Percentiles rank a stretch among this genome's conserved stretches.
phyloP scores from a whole-genome alignment of 2,113 vertebrate genomes.

The Mola mola region DNA sequence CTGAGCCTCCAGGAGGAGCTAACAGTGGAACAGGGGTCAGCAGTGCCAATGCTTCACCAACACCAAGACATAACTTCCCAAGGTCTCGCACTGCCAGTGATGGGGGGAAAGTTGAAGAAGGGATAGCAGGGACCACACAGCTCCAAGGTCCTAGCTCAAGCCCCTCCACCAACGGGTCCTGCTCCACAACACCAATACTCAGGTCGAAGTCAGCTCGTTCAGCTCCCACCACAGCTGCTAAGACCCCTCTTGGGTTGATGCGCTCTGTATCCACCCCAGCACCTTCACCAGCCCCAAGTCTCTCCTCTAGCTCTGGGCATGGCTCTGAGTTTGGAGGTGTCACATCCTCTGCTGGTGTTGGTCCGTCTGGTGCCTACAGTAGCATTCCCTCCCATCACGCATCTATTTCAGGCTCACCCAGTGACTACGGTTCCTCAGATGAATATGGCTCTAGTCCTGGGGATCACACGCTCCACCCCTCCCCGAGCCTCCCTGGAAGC shows the following conservation, averaged over 20 bases:
- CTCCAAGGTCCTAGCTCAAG: constrained; percentile 66
- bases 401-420: constrained; percentile 81
- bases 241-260: constrained; percentile 78
- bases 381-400: constrained; percentile 61
- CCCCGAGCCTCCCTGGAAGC: constrained; percentile 65
- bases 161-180: constrained; percentile 79
- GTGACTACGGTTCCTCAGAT: constrained; percentile 86
- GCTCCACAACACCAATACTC: constrained; percentile 80
- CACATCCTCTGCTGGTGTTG: constrained; percentile 35
- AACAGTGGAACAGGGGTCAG: constrained; percentile 44
- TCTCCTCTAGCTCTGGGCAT: constrained; percentile 75
- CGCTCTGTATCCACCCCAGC: constrained; percentile 80
- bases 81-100: constrained; percentile 81
- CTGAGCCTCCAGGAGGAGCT: constrained; percentile 74
- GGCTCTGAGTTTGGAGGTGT: constrained; percentile 75
- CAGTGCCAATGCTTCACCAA: constrained; percentile 76
- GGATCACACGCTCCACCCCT: constrained; percentile 71
- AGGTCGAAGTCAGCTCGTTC: constrained; percentile 78
- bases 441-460: constrained; percentile 85
- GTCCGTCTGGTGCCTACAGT: constrained; percentile 66
- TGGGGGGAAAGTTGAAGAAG: constrained; percentile 74
- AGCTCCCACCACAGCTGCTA: constrained; percentile 62
- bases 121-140: constrained; percentile 23
- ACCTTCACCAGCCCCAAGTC: constrained; percentile 66
- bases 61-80: constrained; percentile 69